Base-by-base conservation (phyloP, 1,140 invertebrate species). In the Ptiloglossa arizonensis region DNA sequence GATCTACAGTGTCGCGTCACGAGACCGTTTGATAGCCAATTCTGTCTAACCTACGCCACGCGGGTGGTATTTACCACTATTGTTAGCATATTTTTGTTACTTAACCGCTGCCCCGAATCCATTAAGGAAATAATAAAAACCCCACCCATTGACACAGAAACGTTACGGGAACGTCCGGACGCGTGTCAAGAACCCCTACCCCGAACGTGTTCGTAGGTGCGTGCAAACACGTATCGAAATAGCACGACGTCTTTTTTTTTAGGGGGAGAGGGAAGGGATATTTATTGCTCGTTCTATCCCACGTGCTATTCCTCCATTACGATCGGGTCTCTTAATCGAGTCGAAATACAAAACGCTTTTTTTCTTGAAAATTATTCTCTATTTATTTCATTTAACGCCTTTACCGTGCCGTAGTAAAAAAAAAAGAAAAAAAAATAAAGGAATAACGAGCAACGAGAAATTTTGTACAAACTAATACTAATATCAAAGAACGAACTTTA, bases 101-200 rank as follows among this genome's bases (percentile, higher is more conserved):
- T 50, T 32, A 57, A 24, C 59, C 62, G 62, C 3, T 64, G 44
- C 35, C 54, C 15, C 56, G 29, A 22, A 66, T 44, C 74, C 77
- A 82, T 83, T 74, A 82, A 70, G 46, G 50, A 79, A 74, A 82
- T 83, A 81, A 70, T 75, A 77, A 35, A 54, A 71, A 67, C 63
- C 78, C 81, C 66, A 62, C 70, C 66, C 74, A 62, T 52, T 62
- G 59, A 35, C 68, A 78, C 48, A 63, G 59, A 54, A 62, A 77
- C 46, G 57, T 2, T 46, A 50, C 35, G 46, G 32, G 9, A 70
- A 79, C 35, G 69, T 35, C 32, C 32, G 24, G 67, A 46, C 56
- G 56, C 56, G 67, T 76, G 71, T 76, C 56, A 17, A 17, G 59
- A 48, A 68, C 57, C 67, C 66, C 35, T 62, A 19, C 1, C 48